phyloP scores from a whole-genome alignment of 2,888 invertebrate genomes.

The Pogonocherus hispidulus region DNA sequence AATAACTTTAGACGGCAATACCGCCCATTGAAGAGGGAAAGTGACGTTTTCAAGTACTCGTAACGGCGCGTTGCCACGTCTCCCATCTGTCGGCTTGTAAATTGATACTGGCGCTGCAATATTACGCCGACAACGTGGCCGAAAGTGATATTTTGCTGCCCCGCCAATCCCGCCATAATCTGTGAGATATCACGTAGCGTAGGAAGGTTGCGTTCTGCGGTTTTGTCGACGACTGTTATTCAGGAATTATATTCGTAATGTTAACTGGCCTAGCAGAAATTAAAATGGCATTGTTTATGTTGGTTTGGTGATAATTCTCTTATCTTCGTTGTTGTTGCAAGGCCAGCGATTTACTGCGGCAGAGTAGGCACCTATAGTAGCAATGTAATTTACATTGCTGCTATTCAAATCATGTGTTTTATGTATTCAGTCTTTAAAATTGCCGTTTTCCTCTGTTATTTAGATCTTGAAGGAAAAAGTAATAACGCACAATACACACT shows the following conservation, averaged over 20 bases:
- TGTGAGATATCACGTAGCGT: constrained; percentile 33
- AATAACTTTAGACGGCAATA: not conserved
- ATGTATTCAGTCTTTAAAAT: too few species aligned
- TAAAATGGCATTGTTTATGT: constrained; percentile 15
- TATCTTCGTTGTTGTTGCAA: constrained; percentile 18
- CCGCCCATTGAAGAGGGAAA: constrained; percentile 36
- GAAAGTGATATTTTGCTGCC: constrained; percentile 36
- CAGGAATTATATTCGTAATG: constrained; percentile 26
- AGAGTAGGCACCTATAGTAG: not conserved
- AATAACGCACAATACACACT: too few species aligned
- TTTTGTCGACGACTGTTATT: constrained; percentile 25
- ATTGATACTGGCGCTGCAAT: constrained; percentile 31
- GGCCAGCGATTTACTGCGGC: not conserved
- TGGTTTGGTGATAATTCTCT: constrained; percentile 17
- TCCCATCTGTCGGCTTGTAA: constrained; percentile 10
- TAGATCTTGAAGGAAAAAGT: too few species aligned
- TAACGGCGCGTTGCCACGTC: constrained; percentile 27
- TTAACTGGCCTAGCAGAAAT: constrained; percentile 3
- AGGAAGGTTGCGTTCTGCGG: constrained; percentile 23
- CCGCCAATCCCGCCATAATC: too few species aligned
- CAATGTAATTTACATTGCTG: too few species aligned
- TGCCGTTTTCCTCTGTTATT: too few species aligned
- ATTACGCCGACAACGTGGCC: constrained; percentile 28
- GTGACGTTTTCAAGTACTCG: constrained; percentile 21
- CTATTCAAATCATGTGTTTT: too few species aligned